Percentiles rank a stretch among this genome's conserved stretches.
Conservation (phyloP, 2,797 vertebrate genomes). For the Pipistrellus pygmaeus region DNA sequence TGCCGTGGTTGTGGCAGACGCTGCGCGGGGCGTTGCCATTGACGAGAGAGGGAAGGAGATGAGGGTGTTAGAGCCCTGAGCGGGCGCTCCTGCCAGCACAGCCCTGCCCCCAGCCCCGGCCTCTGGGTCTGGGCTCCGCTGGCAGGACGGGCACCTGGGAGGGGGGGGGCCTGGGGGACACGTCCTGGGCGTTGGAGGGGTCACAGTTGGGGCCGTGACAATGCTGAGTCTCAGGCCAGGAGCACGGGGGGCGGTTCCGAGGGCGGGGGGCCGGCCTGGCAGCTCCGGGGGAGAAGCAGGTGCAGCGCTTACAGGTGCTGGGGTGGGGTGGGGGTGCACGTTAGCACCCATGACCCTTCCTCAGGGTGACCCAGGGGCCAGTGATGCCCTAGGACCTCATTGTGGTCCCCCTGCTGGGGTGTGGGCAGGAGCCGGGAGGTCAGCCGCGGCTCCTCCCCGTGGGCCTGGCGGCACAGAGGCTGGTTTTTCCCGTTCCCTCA, state of each 20-base stretch:
- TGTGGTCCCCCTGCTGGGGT: background rate
- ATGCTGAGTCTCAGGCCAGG: background rate
- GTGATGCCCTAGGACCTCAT: rapidly evolving
- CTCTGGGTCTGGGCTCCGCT: background rate
- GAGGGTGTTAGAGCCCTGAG: background rate
- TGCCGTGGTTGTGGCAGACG: rapidly evolving
- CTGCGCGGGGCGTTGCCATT: background rate
- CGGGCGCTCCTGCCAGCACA: background rate
- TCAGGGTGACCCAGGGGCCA: rapidly evolving
- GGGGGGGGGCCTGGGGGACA: background rate
- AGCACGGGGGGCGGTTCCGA: rapidly evolving
- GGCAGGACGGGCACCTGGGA: background rate
- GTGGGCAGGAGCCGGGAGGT: background rate
- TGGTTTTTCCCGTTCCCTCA: background rate
- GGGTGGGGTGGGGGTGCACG: rapidly evolving
- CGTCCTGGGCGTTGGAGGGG: too few species aligned
- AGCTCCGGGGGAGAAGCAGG: rapidly evolving
- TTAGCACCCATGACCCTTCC: rapidly evolving
- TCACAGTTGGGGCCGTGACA: too few species aligned
- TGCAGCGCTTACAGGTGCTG: rapidly evolving
- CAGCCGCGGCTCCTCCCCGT: rapidly evolving
- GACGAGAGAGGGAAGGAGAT: too few species aligned
- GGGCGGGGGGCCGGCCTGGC: background rate
- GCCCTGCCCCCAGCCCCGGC: background rate
- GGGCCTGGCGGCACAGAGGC: rapidly evolving